Evolutionary conservation across 2,888 invertebrate genomes (phyloP), one percentile per base, ranked within the genome.

Genomic region (Apamea monoglypha): DNA sequence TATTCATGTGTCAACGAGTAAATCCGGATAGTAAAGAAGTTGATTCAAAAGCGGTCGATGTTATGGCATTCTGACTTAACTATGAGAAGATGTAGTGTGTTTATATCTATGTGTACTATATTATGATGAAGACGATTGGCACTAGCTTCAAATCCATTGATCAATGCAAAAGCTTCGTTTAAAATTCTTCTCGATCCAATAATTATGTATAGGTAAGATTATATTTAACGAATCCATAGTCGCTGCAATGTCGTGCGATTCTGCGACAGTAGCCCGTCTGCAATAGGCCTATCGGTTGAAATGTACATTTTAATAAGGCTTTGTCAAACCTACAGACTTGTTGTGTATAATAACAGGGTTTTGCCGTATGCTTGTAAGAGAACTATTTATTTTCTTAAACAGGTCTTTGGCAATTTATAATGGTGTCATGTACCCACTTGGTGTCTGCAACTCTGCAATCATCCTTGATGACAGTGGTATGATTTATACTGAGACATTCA

Each of bases 231-330:
- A 18, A 36, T 25, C 10, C 8, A 61, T 36, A 67, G 44, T 53
- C 12, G 29, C 44, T 53, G 61, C 25, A 69, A 59, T n/a, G 36
- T 73, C 78, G 50, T 12, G 14, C 68, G 25, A 56, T 53, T 61
- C 32, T 47, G 16, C 12, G 16, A 69, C 29, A 75, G 80, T 76
- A 78, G 82, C 70, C 53, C 77, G 84, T 87, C 67, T 90, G 84
- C n/a, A 81, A 85, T 86, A 80, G 81, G 83, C 90, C 89, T 91
- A 88, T 88, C 25, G 61, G 72, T 74, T 84, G 76, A 88, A 88
- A 87, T 86, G 84, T 89, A 90, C 88, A 90, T 92, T 91, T 89
- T 90, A 91, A 92, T 91, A 91, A 90, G 88, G 88, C 81, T 89
- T 90, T 90, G 88, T 91, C 87, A 91, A 88, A 87, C 79, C 78